These are phyloP conservation scores for Setipinna tenuifilis DNA, from an alignment of 2,797 vertebrate species.

Conservation along the genomic window DNA sequence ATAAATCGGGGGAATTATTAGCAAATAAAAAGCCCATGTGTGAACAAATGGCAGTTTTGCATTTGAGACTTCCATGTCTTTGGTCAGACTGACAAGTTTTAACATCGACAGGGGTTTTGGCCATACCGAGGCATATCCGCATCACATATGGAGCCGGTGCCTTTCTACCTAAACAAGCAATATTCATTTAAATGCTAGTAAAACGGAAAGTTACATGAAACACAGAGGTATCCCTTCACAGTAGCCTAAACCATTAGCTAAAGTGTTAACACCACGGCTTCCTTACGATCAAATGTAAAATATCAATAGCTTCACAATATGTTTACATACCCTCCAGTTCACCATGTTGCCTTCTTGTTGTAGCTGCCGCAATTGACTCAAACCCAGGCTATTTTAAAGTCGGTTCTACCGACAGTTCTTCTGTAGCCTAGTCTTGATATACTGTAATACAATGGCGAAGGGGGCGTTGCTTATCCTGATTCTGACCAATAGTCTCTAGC, in stretches of 20 bases:
- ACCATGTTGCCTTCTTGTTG: conserved; percentile 40
- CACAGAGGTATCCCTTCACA: too few species aligned
- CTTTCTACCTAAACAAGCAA: too few species aligned
- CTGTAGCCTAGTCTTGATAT: too few species aligned
- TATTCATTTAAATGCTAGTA: too few species aligned
- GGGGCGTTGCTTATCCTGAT: not conserved
- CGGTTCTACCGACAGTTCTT: not conserved
- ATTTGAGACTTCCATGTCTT: not conserved
- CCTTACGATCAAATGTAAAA: too few species aligned
- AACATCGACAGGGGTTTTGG: too few species aligned
- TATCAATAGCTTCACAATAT: too few species aligned
- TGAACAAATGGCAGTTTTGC: not conserved
- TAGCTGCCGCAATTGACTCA: not conserved
- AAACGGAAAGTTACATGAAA: too few species aligned
- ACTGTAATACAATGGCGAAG: not conserved
- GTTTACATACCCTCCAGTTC: conserved; percentile 48
- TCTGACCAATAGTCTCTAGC: not conserved
- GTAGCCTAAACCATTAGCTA: too few species aligned
- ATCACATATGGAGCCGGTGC: too few species aligned
- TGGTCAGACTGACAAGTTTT: not conserved
- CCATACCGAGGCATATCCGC: too few species aligned
- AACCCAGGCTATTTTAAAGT: not conserved
- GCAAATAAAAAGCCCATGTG: not conserved
- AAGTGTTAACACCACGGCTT: too few species aligned
- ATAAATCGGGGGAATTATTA: not conserved